Evolutionary conservation across 2,888 invertebrate genomes (phyloP).

Genomic region (Morpho deidamia): DNA sequence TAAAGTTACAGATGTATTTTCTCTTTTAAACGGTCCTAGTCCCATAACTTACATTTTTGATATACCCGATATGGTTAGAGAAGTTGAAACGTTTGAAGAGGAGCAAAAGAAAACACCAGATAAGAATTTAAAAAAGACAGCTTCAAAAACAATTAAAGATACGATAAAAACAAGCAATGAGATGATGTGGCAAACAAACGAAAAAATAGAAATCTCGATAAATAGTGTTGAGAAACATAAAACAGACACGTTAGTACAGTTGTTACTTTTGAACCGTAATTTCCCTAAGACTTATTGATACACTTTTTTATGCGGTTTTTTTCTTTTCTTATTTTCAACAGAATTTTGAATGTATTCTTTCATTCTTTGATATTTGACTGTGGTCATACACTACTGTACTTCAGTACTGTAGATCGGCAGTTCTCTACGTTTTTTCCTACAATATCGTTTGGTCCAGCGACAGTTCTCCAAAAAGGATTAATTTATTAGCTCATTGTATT

Average conservation of each 20-base stretch:
- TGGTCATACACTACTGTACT: no score
- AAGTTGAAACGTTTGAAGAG: conserved; percentile 35
- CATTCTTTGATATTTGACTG: no score
- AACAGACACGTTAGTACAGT: conserved; percentile 37
- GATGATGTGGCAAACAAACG: conserved; percentile 33
- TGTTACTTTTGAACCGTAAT: no score
- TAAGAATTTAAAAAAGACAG: conserved; percentile 37
- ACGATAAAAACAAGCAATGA: conserved; percentile 43
- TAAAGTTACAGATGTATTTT: conserved; percentile 36
- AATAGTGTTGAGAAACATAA: conserved; percentile 35
- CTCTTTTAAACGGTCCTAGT: conserved; percentile 17
- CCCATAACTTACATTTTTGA: conserved; percentile 46
- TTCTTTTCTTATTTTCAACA: no score
- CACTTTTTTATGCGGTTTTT: no score
- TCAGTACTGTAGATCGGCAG: no score
- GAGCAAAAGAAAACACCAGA: conserved; percentile 40
- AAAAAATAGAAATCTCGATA: conserved; percentile 35
- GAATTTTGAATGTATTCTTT: no score
- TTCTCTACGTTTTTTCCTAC: no score
- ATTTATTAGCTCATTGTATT: no score
- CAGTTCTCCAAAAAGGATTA: no score
- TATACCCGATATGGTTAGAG: conserved; percentile 42
- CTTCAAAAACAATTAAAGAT: conserved; percentile 39
- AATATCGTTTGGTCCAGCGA: no score
- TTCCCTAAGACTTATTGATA: no score